Evolutionary conservation across 2,113 vertebrate species (phyloP).

Genomic region (Terrapene triunguis): DNA sequence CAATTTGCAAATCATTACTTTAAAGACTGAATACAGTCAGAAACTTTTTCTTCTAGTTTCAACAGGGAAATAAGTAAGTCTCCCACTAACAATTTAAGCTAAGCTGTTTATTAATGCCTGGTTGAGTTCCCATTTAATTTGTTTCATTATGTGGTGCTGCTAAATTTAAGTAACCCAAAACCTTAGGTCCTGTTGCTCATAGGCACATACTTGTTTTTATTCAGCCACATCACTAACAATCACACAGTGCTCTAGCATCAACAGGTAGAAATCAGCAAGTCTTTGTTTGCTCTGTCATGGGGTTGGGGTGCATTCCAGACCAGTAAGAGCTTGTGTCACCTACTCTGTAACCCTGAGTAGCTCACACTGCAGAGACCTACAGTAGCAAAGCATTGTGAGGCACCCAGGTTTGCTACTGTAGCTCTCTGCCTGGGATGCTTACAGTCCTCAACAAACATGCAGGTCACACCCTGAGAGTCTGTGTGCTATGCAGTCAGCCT

Average conservation of each 20-base stretch:
- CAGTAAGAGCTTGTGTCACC: background rate
- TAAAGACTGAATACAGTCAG: background rate
- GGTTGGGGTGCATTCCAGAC: background rate
- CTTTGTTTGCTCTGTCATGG: background rate
- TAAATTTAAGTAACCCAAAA: background rate
- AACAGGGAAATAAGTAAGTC: rapidly evolving
- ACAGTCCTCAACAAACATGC: background rate
- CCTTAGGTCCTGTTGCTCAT: background rate
- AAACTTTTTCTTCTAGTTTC: background rate
- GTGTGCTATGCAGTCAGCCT: background rate
- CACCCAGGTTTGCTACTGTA: background rate
- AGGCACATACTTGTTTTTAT: background rate
- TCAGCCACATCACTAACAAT: background rate
- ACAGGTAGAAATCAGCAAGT: rapidly evolving
- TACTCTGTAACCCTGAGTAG: background rate
- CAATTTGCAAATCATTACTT: background rate
- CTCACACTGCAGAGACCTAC: background rate
- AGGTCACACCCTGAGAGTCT: no score
- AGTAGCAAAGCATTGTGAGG: background rate
- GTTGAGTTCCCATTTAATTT: background rate
- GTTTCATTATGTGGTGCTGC: background rate
- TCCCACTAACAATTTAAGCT: background rate
- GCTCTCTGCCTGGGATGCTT: background rate
- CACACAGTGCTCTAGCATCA: background rate
- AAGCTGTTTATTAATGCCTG: background rate